These are phyloP conservation scores for Idaea dimidiata DNA, from an alignment of 2,888 invertebrate genomes.

Conservation along the genomic window DNA sequence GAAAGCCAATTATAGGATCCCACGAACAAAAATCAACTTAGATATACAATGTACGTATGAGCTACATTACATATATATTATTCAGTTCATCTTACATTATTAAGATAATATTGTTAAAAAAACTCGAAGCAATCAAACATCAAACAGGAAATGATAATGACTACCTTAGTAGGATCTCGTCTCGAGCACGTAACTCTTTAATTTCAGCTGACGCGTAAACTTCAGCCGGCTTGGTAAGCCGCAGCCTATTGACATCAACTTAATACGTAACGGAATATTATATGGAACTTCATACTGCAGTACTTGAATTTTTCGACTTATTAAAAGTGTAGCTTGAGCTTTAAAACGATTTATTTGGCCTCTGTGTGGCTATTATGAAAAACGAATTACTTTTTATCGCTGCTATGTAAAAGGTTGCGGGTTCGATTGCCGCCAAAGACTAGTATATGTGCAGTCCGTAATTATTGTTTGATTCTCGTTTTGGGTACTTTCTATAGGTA, in stretches of 20 bases:
- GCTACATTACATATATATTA: too few species aligned
- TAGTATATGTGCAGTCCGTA: too few species aligned
- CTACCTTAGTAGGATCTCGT: conserved; percentile 20
- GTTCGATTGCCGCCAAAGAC: too few species aligned
- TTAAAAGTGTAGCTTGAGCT: not conserved
- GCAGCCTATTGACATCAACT: conserved; percentile 29
- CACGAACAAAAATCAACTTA: too few species aligned
- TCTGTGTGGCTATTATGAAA: too few species aligned
- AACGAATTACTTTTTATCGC: too few species aligned
- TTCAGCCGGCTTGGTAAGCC: conserved; percentile 32
- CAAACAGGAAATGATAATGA: conserved; percentile 7
- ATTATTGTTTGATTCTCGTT: too few species aligned
- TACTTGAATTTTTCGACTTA: not conserved
- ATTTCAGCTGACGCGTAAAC: conserved; percentile 46
- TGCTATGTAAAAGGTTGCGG: too few species aligned
- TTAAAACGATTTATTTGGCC: not conserved
- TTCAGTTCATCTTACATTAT: too few species aligned
- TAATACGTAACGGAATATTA: conserved; percentile 26
- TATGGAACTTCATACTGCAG: conserved; percentile 6
- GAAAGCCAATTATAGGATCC: too few species aligned
- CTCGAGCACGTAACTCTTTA: conserved; percentile 36
- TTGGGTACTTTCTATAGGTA: too few species aligned
- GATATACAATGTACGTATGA: too few species aligned
- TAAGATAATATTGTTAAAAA: not conserved
- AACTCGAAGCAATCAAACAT: not conserved